Conservation (phyloP, 2,888 invertebrate species). For the Lottia gigantea region DNA sequence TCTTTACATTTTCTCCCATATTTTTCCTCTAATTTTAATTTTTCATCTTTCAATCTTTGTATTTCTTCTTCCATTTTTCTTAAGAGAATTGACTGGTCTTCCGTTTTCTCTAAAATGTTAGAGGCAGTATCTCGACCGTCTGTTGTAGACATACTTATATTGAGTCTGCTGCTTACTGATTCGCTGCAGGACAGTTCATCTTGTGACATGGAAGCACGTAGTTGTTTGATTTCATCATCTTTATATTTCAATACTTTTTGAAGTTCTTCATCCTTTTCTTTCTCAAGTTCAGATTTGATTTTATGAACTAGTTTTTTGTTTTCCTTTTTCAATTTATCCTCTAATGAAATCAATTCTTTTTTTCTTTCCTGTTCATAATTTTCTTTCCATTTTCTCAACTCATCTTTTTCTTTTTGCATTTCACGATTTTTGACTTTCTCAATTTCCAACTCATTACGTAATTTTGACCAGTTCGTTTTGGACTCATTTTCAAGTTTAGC, state of each 20-base stretch:
- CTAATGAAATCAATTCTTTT: conserved; percentile 40
- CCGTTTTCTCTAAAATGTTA: conserved; percentile 6
- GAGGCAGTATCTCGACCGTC: conserved; percentile 12
- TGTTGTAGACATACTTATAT: background rate
- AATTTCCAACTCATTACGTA: conserved; percentile 55
- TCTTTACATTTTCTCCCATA: conserved; percentile 39
- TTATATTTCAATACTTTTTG: conserved; percentile 57
- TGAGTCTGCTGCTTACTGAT: background rate
- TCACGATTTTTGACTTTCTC: conserved; percentile 54
- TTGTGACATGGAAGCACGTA: conserved; percentile 24
- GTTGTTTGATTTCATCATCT: conserved; percentile 53
- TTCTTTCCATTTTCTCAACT: conserved; percentile 50
- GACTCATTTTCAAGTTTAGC: conserved; percentile 31
- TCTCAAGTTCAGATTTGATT: conserved; percentile 47
- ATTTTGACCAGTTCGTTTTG: conserved; percentile 43
- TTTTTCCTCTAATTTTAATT: conserved; percentile 35
- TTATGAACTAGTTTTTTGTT: conserved; percentile 48
- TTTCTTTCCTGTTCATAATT: conserved; percentile 50
- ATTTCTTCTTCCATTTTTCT: conserved; percentile 43
- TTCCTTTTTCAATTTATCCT: conserved; percentile 43
- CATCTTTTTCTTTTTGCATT: conserved; percentile 54
- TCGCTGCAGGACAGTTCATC: conserved; percentile 3
- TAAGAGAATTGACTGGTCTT: background rate
- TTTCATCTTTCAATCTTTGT: conserved; percentile 42
- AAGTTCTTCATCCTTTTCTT: conserved; percentile 57